Conservation (phyloP, 64 coral and sea anemone genomes). For the Montipora capricornis region DNA sequence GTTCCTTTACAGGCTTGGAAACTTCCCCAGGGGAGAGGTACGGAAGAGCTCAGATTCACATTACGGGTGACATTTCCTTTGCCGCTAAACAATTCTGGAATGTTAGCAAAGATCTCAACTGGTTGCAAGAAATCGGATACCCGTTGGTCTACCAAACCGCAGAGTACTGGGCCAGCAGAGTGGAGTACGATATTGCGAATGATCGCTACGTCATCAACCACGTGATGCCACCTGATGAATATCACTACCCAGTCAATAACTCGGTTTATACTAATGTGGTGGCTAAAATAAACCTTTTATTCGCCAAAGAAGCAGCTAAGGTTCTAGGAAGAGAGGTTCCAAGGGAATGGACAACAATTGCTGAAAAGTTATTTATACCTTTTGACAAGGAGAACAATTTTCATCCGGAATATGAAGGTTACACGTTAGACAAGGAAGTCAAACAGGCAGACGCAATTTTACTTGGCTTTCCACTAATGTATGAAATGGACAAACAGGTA, state of each 20-base stretch:
- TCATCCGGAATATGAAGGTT: constrained; percentile 92
- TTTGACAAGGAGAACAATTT: constrained; percentile 76
- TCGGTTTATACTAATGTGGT: constrained; percentile 93
- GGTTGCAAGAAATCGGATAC: constrained; percentile 82
- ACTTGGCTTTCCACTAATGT: constrained; percentile 88
- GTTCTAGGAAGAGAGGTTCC: constrained; percentile 71
- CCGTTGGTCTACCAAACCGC: constrained; percentile 81
- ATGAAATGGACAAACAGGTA: constrained; percentile 84
- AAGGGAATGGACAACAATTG: constrained; percentile 65
- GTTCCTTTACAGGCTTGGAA: constrained; percentile 83
- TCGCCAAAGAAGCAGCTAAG: constrained; percentile 71
- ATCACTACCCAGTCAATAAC: constrained; percentile 93
- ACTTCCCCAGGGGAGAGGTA: constrained; percentile 84
- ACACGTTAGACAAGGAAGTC: constrained; percentile 69
- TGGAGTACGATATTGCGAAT: constrained; percentile 61
- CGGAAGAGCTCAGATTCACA: constrained; percentile 86
- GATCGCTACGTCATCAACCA: constrained; percentile 85
- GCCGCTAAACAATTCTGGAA: constrained; percentile 90
- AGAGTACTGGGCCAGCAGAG: constrained; percentile 92
- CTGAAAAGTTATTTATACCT: constrained; percentile 81
- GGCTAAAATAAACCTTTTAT: constrained; percentile 90
- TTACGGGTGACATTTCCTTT: constrained; percentile 87
- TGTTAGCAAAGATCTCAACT: constrained; percentile 73
- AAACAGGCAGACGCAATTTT: constrained; percentile 95
- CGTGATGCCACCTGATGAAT: constrained; percentile 96